These are phyloP conservation scores for Dermolepida albohirtum DNA, from an alignment of 2,888 invertebrate genomes.

Conservation along the genomic window DNA sequence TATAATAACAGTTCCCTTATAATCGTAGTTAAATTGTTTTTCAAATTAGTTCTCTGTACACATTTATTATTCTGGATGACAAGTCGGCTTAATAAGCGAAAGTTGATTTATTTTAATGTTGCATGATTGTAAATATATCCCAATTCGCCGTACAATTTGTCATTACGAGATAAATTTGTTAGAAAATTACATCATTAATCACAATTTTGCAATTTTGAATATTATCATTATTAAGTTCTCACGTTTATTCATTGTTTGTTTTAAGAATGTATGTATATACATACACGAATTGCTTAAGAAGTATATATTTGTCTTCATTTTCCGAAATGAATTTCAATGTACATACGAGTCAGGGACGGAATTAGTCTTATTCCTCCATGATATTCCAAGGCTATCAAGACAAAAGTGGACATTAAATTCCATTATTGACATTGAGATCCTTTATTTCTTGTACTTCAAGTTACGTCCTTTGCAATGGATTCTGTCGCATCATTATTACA, in stretches of 20 bases:
- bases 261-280: background rate
- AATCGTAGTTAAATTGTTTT: conserved; percentile 2
- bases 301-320: conserved; percentile 8
- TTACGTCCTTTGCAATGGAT: background rate
- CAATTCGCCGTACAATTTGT: too few relatives aligned
- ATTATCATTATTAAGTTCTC: conserved; percentile 18
- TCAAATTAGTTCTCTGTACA: conserved; percentile 3
- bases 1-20: background rate
- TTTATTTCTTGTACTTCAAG: background rate
- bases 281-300: background rate
- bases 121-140: too few relatives aligned
- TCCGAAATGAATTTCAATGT: conserved; percentile 1
- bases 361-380: too few relatives aligned
- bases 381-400: too few relatives aligned
- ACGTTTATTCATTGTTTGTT: conserved; percentile 19
- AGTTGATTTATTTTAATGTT: conserved; percentile 10
- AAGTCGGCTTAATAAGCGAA: conserved; percentile 29
- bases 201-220: conserved; percentile 1
- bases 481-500: background rate
- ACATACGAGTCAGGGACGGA: conserved; percentile 4
- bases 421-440: background rate
- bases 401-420: too few relatives aligned
- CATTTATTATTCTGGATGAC: conserved; percentile 23
- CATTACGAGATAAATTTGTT: background rate
- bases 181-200: conserved; percentile 1